Base-by-base conservation (phyloP, 2,888 invertebrate genomes). In the Synanthedon andrenaeformis region DNA sequence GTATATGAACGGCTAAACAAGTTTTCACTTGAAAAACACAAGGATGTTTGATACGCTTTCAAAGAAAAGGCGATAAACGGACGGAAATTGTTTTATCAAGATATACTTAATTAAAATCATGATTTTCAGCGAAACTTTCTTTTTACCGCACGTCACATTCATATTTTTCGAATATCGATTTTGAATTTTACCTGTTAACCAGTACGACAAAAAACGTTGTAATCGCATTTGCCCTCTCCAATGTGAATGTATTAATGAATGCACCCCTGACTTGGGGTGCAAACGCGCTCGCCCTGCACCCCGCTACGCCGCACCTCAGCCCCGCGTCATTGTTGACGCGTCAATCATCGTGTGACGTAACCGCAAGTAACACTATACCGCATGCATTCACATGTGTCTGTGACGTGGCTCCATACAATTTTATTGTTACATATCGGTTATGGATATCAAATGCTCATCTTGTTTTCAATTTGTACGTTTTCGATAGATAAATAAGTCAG, bases 341-440 rank as follows among this genome's bases (percentile, higher is more conserved):
- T 69, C 69, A 71, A 67, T 71, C 71, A 68, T 61, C 59, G 48
- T 51, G 54, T 54, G 49, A 14, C 56, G 66, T 67, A 66, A 35
- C 35, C 35, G 35, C 35, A 35, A 10, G 35, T 35, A 35, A 67
- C 62, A 54, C 57, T 61, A 66, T 68, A 72, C 68, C 60, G 59
- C 62, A 35, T 35, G 35, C 35, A 67, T 65, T 63, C 64, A 68
- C 64, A 71, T 69, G 72, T 62, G 72, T 62, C 57, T 59, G 56
- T 59, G 63, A 54, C 60, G 55, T 49, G 42, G 45, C 45, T 45
- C 4, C 14, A 12, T 45, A 45, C 13, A 45, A 51, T 51, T 53
- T 48, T 23, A 42, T 12, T 54, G 49, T 54, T 41, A 41, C 14
- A 11, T 52, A 41, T 51, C 13, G 52, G 23, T 49, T 50, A 19